Conservation (phyloP, 2,888 invertebrate species). For the Lepetodrilus schrolli region DNA sequence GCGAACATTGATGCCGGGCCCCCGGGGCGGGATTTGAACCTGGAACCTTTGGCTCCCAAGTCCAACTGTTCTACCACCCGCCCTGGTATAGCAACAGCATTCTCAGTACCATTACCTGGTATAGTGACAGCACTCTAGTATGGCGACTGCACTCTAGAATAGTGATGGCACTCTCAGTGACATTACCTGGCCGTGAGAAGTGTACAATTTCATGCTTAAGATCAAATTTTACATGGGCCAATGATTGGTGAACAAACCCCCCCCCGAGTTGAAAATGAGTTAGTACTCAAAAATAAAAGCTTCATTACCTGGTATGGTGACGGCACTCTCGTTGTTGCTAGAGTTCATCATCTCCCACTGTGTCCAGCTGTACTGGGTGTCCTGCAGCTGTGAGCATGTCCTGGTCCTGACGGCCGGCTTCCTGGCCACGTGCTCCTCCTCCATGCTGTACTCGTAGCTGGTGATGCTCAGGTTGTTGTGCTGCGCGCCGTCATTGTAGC, state of each 20-base stretch:
- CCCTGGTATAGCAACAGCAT: too few relatives aligned
- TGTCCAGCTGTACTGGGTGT: slow-evolving; percentile 82
- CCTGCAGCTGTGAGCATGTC: slow-evolving; percentile 32
- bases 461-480: slow-evolving; percentile 39
- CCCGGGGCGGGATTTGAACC: too few relatives aligned
- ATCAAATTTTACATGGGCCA: neutral
- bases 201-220: too few relatives aligned
- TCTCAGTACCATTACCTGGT: too few relatives aligned
- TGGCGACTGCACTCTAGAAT: too few relatives aligned
- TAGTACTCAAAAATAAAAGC: neutral
- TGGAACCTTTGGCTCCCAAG: too few relatives aligned
- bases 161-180: too few relatives aligned
- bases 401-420: slow-evolving; percentile 30
- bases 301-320: slow-evolving; percentile 83
- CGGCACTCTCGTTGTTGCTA: slow-evolving; percentile 80
- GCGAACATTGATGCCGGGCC: too few relatives aligned
- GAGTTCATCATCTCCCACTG: slow-evolving; percentile 89
- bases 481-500: neutral
- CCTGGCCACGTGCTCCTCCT: slow-evolving; percentile 48
- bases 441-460: slow-evolving; percentile 51
- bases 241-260: neutral
- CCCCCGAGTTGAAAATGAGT: neutral
- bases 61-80: too few relatives aligned
- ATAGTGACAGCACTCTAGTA: slow-evolving; percentile 82
- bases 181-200: too few relatives aligned